These are phyloP conservation scores for Ciconia maguari DNA, from an alignment of 2,113 vertebrate species.

Conservation along the genomic window DNA sequence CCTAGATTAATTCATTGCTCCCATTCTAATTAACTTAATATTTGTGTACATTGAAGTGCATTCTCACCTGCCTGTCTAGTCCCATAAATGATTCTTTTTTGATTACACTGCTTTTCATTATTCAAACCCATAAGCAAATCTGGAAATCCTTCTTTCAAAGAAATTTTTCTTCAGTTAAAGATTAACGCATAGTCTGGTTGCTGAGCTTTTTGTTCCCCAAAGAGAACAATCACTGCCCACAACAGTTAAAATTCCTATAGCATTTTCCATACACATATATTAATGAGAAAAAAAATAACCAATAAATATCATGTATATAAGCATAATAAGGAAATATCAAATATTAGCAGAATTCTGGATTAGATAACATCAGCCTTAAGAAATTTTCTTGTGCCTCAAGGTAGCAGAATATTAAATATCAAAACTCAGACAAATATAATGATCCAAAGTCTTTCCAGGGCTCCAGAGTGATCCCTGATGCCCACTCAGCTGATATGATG, in stretches of 20 bases:
- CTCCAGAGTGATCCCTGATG: neutral
- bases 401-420: neutral
- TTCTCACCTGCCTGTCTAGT: conserved; percentile 18
- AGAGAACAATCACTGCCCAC: neutral
- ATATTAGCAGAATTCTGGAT: neutral
- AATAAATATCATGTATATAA: neutral
- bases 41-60: conserved; percentile 19
- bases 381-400: neutral
- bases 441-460: neutral
- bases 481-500: neutral
- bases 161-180: neutral
- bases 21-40: conserved; percentile 39
- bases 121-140: neutral
- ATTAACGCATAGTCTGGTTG: neutral
- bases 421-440: neutral
- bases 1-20: conserved; percentile 15
- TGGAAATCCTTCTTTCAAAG: neutral
- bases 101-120: neutral
- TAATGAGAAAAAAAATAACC: neutral
- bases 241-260: neutral
- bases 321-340: neutral
- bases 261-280: neutral
- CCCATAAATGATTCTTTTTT: conserved; percentile 4
- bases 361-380: neutral
- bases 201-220: neutral